Base-by-base conservation (phyloP, 2,113 vertebrate species). In the Amia ocellicauda region DNA sequence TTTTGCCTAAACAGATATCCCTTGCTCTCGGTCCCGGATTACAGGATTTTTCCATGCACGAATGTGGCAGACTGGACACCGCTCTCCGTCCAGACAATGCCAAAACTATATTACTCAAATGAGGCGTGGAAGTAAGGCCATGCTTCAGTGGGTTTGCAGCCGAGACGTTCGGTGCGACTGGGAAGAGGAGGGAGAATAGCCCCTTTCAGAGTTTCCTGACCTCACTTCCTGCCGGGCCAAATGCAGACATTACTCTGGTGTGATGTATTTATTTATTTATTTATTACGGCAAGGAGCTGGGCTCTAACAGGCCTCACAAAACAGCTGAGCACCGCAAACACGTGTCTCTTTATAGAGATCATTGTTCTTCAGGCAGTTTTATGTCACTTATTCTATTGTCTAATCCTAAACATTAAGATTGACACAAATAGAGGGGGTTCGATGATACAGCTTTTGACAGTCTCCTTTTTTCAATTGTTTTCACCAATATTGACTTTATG, bases 101-200 rank as follows among this genome's bases (percentile, higher is more conserved):
- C 68, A 74, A 71, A 72, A 78, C 74, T 81, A 77, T 78, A 73
- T 78, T 80, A 24, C 16, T 66, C 58, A 78, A 78, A 80, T 81
- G 80, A 80, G 78, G 58, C 82, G 72, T 73, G 68, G 66, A 79
- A 63, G 52, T 28, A 63, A 58, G 63, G 66, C 66, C 66, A 73
- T 51, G 79, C 66, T 72, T 71, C 74, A 75, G 64, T 77, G 76
- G 65, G 60, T 64, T 1, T 58, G 40, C 52, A 62, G 50, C 58
- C 60, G 52, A 72, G 69, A 70, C 68, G 57, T 70, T 54, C 42
- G 58, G 67, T 36, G 60, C 31, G 47, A 27, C 63, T 64, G 71
- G 52, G 31, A 47, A 40, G 63, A 62, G 50, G 63, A 54, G 45
- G 70, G 69, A 58, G 63, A 68, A 70, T 68, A 60, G 60, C 65